Evolutionary conservation across 2,888 invertebrate species (phyloP).

Genomic region (Volucella inflata): DNA sequence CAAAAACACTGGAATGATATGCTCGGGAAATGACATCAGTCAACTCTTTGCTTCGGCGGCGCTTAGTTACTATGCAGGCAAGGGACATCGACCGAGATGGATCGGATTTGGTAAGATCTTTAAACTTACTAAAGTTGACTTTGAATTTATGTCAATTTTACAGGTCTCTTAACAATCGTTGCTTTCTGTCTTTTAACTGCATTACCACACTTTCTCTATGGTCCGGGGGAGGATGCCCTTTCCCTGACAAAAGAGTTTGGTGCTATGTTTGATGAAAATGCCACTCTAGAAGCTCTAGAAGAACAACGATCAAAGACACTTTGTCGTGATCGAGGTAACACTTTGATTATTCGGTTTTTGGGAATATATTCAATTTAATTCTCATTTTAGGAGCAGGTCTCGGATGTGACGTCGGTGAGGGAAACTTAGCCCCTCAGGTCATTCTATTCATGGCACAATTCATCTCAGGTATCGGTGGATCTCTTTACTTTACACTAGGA

Average conservation of each 20-base stretch:
- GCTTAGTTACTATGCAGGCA: slow-evolving; percentile 88
- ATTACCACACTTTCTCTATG: slow-evolving; percentile 88
- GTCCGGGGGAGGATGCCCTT: slow-evolving; percentile 88
- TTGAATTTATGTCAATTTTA: background rate
- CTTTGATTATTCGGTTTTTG: slow-evolving; percentile 43
- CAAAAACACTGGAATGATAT: slow-evolving; percentile 88
- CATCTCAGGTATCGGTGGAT: slow-evolving; percentile 89
- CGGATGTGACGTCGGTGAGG: slow-evolving; percentile 85
- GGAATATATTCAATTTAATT: background rate
- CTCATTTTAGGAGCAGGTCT: slow-evolving; percentile 77
- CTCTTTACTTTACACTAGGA: slow-evolving; percentile 88
- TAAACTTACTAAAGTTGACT: background rate
- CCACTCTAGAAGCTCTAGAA: slow-evolving; percentile 83
- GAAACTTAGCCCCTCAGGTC: slow-evolving; percentile 86
- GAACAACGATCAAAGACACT: slow-evolving; percentile 85
- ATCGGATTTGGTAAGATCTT: slow-evolving; percentile 85
- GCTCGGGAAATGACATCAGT: slow-evolving; percentile 90
- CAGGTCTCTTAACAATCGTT: slow-evolving; percentile 86
- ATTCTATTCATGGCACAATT: slow-evolving; percentile 88
- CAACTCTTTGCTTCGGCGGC: slow-evolving; percentile 88
- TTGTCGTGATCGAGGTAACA: slow-evolving; percentile 84
- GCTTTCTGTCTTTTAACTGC: slow-evolving; percentile 88
- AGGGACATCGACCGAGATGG: slow-evolving; percentile 89
- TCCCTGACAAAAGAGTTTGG: slow-evolving; percentile 86
- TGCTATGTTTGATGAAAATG: slow-evolving; percentile 83